Base-by-base conservation (phyloP, 1,140 invertebrate genomes). In the Ostrea denselamellosa region DNA sequence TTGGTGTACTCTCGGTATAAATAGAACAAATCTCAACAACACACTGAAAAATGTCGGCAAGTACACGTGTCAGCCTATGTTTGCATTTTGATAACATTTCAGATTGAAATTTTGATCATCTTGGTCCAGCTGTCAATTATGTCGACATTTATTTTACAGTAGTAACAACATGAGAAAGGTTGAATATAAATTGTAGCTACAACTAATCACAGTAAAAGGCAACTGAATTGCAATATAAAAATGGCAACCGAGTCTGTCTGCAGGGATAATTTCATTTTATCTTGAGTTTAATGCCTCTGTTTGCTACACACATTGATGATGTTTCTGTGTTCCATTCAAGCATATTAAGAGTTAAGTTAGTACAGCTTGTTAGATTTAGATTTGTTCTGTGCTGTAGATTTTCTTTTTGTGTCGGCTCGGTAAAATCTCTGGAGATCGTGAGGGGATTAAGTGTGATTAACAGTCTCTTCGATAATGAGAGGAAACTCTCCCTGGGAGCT, bases 251-350 rank as follows among this genome's bases (percentile, higher is more conserved):
- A 77, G 68, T 77, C 25, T 77, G 68, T 77, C 28, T 77, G 28
- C 28, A 77, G 28, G 68, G 68, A 77, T 77, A 22, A 77, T 25
- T 77, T 77, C 68, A 77, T 77, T 77, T 77, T 44, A 22, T 77
- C 28, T 77, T 28, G 68, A 77, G 68, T 77, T 34, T 77, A 77
- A 77, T 77, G 28, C 22, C 68, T 77, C 68, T 77, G 68, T 77
- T 2, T 62, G 12, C 14, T 17, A 77, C 28, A 34, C 25, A 28
- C 14, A 77, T 77, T 77, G 10, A 10, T 12, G 25, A 25, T 77
- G 68, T 77, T 77, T 77, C 28, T 77, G 68, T 77, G 68, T 77
- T 77, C 28, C 68, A 77, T 77, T 77, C 68, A 77, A 77, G 68
- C 68, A 77, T 77, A 77, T 77, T 34, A 34, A 77, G 68, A 77